These are phyloP conservation scores for Remorina albescens DNA, from an alignment of 2,797 vertebrate genomes.

Conservation along the genomic window DNA sequence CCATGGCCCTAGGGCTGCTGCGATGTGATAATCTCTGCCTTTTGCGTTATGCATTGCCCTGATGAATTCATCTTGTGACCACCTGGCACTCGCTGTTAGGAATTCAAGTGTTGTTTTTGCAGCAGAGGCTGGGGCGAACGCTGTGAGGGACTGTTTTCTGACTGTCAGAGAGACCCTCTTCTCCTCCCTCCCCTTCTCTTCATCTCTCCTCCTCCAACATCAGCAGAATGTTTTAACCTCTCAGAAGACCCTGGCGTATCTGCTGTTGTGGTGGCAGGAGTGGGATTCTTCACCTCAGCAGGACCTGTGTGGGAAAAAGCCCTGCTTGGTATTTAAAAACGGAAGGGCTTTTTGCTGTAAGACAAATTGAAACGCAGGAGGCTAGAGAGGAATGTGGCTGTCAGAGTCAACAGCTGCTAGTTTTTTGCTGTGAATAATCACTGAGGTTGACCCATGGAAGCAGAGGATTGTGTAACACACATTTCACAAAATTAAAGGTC, in stretches of 20 bases:
- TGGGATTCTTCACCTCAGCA: conserved; percentile 81
- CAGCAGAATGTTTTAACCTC: conserved; percentile 84
- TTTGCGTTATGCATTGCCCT: conserved; percentile 83
- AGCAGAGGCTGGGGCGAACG: conserved; percentile 74
- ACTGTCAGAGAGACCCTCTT: conserved; percentile 78
- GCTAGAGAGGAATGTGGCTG: conserved; percentile 81
- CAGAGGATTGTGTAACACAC: conserved; percentile 79
- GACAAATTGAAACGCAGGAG: conserved; percentile 84
- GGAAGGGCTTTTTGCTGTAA: conserved; percentile 83
- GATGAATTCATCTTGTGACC: conserved; percentile 84
- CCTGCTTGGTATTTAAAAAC: conserved; percentile 83
- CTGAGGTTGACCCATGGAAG: conserved; percentile 79
- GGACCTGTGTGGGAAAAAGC: conserved; percentile 84
- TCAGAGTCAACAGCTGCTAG: conserved; percentile 81
- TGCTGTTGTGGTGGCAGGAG: conserved; percentile 81
- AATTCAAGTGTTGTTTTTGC: conserved; percentile 79
- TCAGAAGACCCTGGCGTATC: conserved; percentile 77
- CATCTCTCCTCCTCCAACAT: conserved; percentile 80
- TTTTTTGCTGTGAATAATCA: conserved; percentile 83
- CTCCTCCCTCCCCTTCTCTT: conserved; percentile 65
- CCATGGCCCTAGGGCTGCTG: conserved; percentile 77
- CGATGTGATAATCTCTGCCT: conserved; percentile 82
- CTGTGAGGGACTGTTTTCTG: conserved; percentile 83
- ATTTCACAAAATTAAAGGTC: conserved; percentile 82
- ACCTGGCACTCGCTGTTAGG: conserved; percentile 82